Conservation (phyloP, 1,140 invertebrate species). For the Harlomillsia oculata region DNA sequence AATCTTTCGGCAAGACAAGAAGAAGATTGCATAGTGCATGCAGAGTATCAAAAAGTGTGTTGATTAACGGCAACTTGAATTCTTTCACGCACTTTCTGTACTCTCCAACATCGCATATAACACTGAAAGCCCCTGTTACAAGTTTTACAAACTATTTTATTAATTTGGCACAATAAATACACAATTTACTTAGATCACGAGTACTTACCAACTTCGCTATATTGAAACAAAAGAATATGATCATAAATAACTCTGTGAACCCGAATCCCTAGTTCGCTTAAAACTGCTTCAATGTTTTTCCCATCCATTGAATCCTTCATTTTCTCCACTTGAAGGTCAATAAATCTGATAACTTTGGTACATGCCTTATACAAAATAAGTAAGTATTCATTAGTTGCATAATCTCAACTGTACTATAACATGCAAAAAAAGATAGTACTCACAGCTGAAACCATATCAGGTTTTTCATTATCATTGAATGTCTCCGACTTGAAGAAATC, state of each 20-base stretch:
- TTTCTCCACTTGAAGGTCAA: constrained; percentile 63
- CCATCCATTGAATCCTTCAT: constrained; percentile 82
- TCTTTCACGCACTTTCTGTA: constrained; percentile 69
- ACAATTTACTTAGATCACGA: background rate
- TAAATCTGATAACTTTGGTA: constrained; percentile 71
- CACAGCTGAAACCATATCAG: constrained; percentile 40
- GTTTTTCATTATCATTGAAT: constrained; percentile 37
- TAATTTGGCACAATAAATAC: background rate
- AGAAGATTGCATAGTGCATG: constrained; percentile 92
- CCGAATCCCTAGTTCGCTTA: constrained; percentile 78
- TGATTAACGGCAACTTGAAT: constrained; percentile 64
- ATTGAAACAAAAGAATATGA: constrained; percentile 89
- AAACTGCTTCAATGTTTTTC: constrained; percentile 76
- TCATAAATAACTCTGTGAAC: constrained; percentile 92
- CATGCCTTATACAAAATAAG: constrained; percentile 62
- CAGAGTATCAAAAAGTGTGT: constrained; percentile 82
- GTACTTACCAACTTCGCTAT: constrained; percentile 73
- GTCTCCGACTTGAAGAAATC: constrained; percentile 87
- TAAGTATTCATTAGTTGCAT: background rate
- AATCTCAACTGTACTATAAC: background rate
- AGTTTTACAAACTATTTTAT: background rate
- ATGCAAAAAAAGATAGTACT: constrained; percentile 38
- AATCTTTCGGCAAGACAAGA: constrained; percentile 89
- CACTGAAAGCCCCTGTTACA: constrained; percentile 77
- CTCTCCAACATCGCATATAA: constrained; percentile 96